These are phyloP conservation scores for Diaperis boleti DNA, from an alignment of 2,888 invertebrate species.

Conservation along the genomic window DNA sequence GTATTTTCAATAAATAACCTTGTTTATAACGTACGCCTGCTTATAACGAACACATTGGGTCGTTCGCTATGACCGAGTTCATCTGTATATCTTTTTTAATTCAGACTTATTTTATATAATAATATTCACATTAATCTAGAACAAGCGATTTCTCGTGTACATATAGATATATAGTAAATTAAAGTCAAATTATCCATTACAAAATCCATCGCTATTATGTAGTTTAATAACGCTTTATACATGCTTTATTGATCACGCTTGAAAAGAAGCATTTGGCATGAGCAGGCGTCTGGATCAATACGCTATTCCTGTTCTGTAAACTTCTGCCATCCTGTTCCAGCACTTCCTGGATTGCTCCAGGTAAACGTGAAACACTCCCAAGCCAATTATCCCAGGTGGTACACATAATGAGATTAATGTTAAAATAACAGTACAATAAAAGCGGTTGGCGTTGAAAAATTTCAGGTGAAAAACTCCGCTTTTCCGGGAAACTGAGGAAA, in stretches of 20 bases:
- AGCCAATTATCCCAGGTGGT: conserved; percentile 22
- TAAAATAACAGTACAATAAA: neutral
- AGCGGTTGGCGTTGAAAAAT: conserved; percentile 13
- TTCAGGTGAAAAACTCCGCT: neutral
- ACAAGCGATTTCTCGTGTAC: no score
- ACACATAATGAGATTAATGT: neutral
- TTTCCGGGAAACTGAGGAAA: conserved; percentile 56
- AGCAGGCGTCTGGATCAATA: conserved; percentile 41
- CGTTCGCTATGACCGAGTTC: no score
- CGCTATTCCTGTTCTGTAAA: conserved; percentile 16
- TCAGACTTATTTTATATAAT: no score
- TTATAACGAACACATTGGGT: no score
- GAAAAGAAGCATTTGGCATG: conserved; percentile 31
- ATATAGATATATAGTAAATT: no score
- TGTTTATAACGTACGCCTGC: no score
- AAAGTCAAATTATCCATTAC: no score
- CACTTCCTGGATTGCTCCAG: conserved; percentile 62
- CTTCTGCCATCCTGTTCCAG: conserved; percentile 57
- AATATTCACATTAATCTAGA: no score
- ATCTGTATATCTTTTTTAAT: no score
- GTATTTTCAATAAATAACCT: no score
- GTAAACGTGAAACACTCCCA: conserved; percentile 50
- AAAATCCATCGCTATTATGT: no score
- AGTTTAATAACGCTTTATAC: neutral
- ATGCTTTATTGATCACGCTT: conserved; percentile 16